phyloP scores from a whole-genome alignment of 2,113 vertebrate genomes.

The Procavia capensis region DNA sequence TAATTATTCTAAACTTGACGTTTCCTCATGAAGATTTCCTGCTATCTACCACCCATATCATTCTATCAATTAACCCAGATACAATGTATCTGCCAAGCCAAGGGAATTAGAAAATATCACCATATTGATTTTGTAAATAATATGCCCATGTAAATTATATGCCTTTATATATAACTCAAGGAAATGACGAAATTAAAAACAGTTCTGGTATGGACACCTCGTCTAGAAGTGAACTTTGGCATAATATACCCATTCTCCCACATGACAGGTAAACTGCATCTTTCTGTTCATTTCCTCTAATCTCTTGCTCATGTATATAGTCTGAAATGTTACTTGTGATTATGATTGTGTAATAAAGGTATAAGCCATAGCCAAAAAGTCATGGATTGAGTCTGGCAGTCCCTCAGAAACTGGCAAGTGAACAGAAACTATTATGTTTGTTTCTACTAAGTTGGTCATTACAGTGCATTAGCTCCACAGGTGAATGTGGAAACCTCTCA shows the following conservation, averaged over 20 bases:
- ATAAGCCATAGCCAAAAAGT: not conserved
- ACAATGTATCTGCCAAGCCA: not conserved
- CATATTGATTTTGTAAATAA: too few species aligned
- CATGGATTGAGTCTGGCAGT: not conserved
- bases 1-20: not conserved
- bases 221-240: too few species aligned
- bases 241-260: too few species aligned
- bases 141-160: too few species aligned
- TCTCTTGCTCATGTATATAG: not conserved
- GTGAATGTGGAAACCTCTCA: not conserved
- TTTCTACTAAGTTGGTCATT: not conserved
- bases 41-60: not conserved
- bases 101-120: not conserved
- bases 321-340: not conserved
- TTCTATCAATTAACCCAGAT: not conserved
- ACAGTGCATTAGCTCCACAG: not conserved
- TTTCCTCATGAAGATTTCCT: not conserved
- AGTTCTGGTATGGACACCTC: too few species aligned
- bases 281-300: not conserved
- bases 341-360: not conserved
- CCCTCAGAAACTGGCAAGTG: not conserved
- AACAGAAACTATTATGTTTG: not conserved
- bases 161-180: too few species aligned
- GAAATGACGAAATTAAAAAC: too few species aligned
- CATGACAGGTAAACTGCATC: too few species aligned